Percentiles rank a stretch among this genome's conserved stretches.
Evolutionary conservation across 2,113 vertebrate species (phyloP).

Genomic region (Saguinus midas): DNA sequence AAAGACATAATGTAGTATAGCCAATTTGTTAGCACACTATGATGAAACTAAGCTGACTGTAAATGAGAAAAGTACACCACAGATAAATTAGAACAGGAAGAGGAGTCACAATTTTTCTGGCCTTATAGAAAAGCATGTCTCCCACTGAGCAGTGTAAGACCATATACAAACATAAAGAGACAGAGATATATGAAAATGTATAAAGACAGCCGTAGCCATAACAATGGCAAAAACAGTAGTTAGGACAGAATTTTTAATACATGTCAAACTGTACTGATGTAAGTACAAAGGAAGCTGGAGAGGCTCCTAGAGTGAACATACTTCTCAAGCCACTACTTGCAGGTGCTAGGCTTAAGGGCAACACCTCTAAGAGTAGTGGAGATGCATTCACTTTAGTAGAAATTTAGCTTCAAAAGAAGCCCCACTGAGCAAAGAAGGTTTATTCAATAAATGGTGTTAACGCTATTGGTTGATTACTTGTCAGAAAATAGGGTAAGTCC

Average conservation of each 20-base stretch:
- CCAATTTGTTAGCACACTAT: neutral
- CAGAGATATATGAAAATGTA: slow-evolving; percentile 37
- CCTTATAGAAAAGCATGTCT: slow-evolving; percentile 15
- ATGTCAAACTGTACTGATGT: slow-evolving; percentile 37
- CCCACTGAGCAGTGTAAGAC: neutral
- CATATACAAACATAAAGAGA: slow-evolving; percentile 49
- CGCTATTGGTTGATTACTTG: neutral
- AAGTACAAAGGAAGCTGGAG: slow-evolving; percentile 27
- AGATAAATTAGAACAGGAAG: slow-evolving; percentile 11
- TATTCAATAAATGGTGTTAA: slow-evolving; percentile 34
- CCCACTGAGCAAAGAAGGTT: neutral
- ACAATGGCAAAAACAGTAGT: neutral
- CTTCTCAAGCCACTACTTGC: slow-evolving; percentile 43
- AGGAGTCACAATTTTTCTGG: neutral
- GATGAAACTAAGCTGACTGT: neutral
- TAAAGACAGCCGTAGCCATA: slow-evolving; percentile 33
- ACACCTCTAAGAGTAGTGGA: neutral
- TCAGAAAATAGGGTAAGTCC: neutral
- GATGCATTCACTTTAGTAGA: neutral
- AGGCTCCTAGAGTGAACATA: neutral
- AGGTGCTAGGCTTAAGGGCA: slow-evolving; percentile 7
- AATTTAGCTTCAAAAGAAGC: slow-evolving; percentile 16
- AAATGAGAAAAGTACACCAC: neutral
- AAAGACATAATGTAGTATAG: neutral
- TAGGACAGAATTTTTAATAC: slow-evolving; percentile 38